Conservation (phyloP, 2,797 vertebrate species). For the Enteromius radiatus region DNA sequence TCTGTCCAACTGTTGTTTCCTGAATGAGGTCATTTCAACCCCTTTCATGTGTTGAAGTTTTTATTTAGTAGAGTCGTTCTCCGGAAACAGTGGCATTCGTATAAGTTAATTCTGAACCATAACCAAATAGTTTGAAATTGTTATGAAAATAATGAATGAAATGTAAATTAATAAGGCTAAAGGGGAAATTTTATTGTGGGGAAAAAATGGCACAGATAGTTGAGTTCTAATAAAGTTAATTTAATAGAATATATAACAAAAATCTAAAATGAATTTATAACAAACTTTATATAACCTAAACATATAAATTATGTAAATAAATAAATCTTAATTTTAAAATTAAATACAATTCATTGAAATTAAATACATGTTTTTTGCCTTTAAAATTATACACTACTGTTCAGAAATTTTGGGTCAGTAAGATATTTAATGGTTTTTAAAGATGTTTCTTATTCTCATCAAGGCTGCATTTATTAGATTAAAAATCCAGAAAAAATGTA, state of each 20-base stretch:
- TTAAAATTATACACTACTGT: no score
- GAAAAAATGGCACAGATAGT: no score
- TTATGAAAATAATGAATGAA: not conserved
- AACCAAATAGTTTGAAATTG: not conserved
- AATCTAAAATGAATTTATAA: not conserved
- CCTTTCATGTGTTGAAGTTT: not conserved
- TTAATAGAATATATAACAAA: not conserved
- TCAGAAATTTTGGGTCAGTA: no score
- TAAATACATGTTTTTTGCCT: not conserved
- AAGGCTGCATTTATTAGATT: no score
- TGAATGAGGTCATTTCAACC: slow-evolving; percentile 21
- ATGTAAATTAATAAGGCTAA: not conserved
- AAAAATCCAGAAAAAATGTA: no score
- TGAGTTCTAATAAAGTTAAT: not conserved
- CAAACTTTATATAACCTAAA: not conserved
- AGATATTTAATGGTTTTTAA: no score
- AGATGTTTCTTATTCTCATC: no score
- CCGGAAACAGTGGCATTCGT: not conserved
- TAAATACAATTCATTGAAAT: not conserved
- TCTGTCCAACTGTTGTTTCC: slow-evolving; percentile 15
- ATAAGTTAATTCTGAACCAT: not conserved
- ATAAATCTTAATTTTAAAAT: not conserved
- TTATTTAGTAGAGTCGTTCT: not conserved
- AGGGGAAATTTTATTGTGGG: not conserved
- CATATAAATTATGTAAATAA: not conserved